Evolutionary conservation across 2,113 vertebrate genomes (phyloP).

Genomic region (Antigone vipio): DNA sequence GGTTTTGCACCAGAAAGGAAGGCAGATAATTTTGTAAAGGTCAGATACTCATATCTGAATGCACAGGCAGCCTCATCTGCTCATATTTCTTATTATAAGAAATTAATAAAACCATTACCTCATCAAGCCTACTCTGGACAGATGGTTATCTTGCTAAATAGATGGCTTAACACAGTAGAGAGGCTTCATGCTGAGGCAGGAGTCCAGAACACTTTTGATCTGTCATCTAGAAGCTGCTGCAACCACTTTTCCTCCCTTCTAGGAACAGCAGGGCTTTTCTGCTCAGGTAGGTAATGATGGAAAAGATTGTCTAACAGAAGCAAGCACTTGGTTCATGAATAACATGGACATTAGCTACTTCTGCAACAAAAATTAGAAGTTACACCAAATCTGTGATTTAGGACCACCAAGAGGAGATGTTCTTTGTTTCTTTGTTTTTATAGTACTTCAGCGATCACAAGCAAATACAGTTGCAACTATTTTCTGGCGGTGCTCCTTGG

Average conservation of each 20-base stretch:
- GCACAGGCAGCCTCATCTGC: background rate
- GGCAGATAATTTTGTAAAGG: background rate
- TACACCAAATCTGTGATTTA: background rate
- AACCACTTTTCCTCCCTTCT: background rate
- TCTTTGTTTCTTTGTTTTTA: background rate
- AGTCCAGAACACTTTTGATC: constrained; percentile 4
- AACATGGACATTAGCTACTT: background rate
- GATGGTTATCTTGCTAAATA: constrained; percentile 37
- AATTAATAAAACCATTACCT: constrained; percentile 39
- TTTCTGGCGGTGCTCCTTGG: background rate
- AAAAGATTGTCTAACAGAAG: background rate
- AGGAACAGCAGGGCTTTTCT: background rate
- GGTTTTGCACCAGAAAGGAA: background rate
- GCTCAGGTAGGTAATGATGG: background rate
- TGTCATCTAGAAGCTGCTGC: background rate
- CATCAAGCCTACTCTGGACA: background rate
- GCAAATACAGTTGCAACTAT: constrained; percentile 21
- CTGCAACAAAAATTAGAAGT: background rate
- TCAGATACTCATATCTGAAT: background rate
- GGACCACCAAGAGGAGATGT: background rate
- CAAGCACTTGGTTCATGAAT: background rate
- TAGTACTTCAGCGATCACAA: background rate
- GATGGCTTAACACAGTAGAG: background rate
- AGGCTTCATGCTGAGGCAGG: background rate
- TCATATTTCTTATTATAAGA: constrained; percentile 19